These are phyloP conservation scores for Percopsis omiscomaycus DNA, from an alignment of 2,797 vertebrate genomes.

Conservation along the genomic window DNA sequence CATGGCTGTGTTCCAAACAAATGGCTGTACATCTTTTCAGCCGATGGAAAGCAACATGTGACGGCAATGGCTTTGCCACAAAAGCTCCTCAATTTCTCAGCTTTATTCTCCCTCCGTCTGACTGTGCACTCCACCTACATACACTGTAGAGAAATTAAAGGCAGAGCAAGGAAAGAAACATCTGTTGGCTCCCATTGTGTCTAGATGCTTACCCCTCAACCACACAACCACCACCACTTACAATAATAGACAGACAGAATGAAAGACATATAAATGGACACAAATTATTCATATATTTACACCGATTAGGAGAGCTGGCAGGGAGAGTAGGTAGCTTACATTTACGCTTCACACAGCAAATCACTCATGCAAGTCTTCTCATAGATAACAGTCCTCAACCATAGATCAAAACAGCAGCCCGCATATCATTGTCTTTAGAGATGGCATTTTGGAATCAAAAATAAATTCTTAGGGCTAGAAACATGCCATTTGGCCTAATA, in stretches of 20 bases:
- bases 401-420: constrained; percentile 1
- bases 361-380: constrained; percentile 12
- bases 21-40: background rate
- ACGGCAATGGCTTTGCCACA: background rate
- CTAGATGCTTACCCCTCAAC: constrained; percentile 26
- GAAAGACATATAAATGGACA: constrained; percentile 16
- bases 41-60: too few species aligned
- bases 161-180: constrained; percentile 32
- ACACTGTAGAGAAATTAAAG: background rate
- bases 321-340: constrained; percentile 1
- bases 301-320: constrained; percentile 22
- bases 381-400: constrained; percentile 1
- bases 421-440: background rate
- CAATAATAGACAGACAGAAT: background rate
- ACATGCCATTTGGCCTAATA: too few species aligned
- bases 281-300: constrained; percentile 23
- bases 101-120: background rate
- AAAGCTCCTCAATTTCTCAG: background rate
- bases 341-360: constrained; percentile 5
- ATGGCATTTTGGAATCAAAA: background rate
- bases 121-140: background rate
- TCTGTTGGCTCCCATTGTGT: constrained; percentile 50
- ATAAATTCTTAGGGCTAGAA: background rate
- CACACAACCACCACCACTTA: background rate
- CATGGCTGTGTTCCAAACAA: too few species aligned